Evolutionary conservation across 2,888 invertebrate species (phyloP).

Genomic region (Zygogramma bicolorata): DNA sequence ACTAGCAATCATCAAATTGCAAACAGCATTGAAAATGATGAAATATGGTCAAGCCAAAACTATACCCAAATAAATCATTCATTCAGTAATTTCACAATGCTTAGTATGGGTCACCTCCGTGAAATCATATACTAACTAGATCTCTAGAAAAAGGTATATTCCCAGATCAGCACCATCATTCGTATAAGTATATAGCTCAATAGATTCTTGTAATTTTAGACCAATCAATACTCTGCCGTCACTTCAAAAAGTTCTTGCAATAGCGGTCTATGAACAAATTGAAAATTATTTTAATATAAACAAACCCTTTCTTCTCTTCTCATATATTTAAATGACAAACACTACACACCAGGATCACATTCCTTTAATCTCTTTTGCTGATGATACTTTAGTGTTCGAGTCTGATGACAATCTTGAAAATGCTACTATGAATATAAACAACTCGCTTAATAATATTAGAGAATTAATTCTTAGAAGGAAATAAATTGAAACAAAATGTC

Average conservation of each 20-base stretch:
- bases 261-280: no score
- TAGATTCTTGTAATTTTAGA: no score
- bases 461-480: background rate
- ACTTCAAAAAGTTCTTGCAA: background rate
- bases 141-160: background rate
- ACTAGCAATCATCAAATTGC: background rate
- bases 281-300: slow-evolving; percentile 8
- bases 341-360: no score
- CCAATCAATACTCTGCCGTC: background rate
- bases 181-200: background rate
- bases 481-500: background rate
- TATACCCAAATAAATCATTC: background rate
- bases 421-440: background rate
- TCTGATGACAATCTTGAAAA: background rate
- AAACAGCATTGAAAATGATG: background rate
- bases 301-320: background rate
- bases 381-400: no score
- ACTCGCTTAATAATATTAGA: background rate
- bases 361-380: no score
- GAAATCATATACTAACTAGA: background rate
- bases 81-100: background rate
- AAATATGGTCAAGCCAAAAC: background rate
- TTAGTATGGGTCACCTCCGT: background rate
- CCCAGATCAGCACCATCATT: background rate
- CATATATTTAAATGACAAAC: background rate